Evolutionary conservation across 2,797 vertebrate species (phyloP), one percentile per base, ranked within the genome.

Genomic region (Furcifer pardalis): DNA sequence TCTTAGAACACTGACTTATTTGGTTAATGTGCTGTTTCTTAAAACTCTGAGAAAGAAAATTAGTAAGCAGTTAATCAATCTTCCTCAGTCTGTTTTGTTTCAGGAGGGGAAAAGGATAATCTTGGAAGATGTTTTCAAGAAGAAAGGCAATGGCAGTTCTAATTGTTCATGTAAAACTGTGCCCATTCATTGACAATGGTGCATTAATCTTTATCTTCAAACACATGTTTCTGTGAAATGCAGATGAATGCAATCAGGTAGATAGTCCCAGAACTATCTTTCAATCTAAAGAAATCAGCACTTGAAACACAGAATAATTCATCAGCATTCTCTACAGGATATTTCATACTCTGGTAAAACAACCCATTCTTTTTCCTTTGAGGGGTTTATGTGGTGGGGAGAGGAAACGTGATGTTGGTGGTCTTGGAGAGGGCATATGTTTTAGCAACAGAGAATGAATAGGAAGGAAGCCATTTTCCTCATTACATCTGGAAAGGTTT

Each of bases 151-250:
- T 78, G 81, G 90, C 30, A 19, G 90, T 90, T 87, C 82, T 92
- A 89, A 92, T 89, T 87, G 44, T 91, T 92, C 80, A 46, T 4
- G 23, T 85, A 85, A 93, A 93, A 77, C 76, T 86, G 77, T 87
- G 80, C 80, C 65, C 88, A 90, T 79, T 81, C 82, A 65, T 75
- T 86, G 84, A 86, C 85, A 94, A 68, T 86, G 73, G 72, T 75
- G 86, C 80, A 89, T 90, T 77, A 81, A 91, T 80, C 90, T 94
- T 91, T 82, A 84, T 92, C 94, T 94, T 92, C 87, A 93, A 92
- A 91, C 83, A 68, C 27, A 5, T 84, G 77, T 92, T 94, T 86
- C 87, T 91, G 66, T 73, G 91, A 90, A 92, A 91, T 90, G 89
- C 83, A 52, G 62, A 81, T 86, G 81, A 90, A 17, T 27, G 27